phyloP scores from a whole-genome alignment of 2,113 vertebrate genomes.

The Dicerorhinus sumatrensis region DNA sequence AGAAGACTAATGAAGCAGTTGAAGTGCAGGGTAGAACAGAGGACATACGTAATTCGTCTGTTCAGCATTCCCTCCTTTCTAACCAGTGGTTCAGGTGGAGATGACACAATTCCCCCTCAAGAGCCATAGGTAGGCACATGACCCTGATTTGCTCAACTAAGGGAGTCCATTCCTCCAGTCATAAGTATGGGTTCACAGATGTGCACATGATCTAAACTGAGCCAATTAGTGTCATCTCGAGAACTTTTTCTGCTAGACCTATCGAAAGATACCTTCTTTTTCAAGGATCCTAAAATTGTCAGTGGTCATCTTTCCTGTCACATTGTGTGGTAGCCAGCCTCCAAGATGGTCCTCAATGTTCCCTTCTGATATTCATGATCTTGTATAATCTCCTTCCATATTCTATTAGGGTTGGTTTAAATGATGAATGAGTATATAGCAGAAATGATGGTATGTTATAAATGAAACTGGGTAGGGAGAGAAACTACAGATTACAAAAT shows the following conservation, averaged over 20 bases:
- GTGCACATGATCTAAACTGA: neutral
- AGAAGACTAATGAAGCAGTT: neutral
- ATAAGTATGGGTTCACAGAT: neutral
- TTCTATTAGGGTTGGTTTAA: neutral
- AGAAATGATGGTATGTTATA: neutral
- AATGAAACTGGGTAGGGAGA: neutral
- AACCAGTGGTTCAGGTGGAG: neutral
- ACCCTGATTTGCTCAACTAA: neutral
- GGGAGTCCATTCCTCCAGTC: neutral
- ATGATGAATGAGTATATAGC: neutral
- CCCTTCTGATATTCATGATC: neutral
- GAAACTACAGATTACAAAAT: neutral
- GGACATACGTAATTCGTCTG: neutral
- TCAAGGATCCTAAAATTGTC: neutral
- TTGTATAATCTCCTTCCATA: neutral
- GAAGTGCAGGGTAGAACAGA: neutral
- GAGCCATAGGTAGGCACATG: neutral
- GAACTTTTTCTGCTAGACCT: neutral
- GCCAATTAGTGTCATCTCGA: neutral
- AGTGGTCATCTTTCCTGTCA: neutral
- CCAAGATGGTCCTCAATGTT: neutral
- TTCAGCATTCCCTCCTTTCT: neutral
- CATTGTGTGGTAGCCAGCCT: neutral
- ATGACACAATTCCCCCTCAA: neutral
- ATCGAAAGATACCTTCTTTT: neutral